Base-by-base conservation (phyloP, 1,140 invertebrate genomes). In the Drosophila murphyi region DNA sequence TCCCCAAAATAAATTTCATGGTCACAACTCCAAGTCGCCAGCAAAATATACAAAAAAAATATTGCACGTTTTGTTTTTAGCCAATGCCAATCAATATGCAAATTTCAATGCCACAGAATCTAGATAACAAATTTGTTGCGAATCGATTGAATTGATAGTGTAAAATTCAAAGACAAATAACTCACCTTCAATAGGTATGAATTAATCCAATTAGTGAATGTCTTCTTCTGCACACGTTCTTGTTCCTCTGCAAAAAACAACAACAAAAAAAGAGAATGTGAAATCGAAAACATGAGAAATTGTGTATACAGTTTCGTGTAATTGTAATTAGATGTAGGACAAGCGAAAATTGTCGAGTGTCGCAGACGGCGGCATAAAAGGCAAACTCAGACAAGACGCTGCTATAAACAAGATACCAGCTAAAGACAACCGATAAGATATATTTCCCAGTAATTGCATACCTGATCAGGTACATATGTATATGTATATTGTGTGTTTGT, bases 191-290 rank as follows among this genome's bases (percentile, higher is more conserved):
- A 96, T 85, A 99, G 94, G 94, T 98, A 98, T 92, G 98, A 98
- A 94, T 99, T 99, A 93, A 99, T 99, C 98, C 98, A 99, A 94
- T 99, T 99, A 82, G 98, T 97, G 93, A 99, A 99, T 63, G 98
- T 99, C 92, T 99, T 99, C 95, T 99, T 99, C 93, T 99, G 98
- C 57, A 99, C 98, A 93, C 98, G 95, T 94, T 99, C 98, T 94
- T 99, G 98, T 94, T 99, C 98, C 95, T 99, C 98, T 99, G 96
- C 61, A 96, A 96, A 87, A 94, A 92, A 92, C 12, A 12, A 87
- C 93, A 94, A 92, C 92, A 92, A 80, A 92, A 82, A 71, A 71
- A 57, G 50, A 73, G 61, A 50, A 80, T 55, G 8, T 39, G n/a
- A 64, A 70, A 55, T 34, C 37, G 51, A 77, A 77, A 76, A 56